Evolutionary conservation across 2,888 invertebrate species (phyloP), one percentile per base, ranked within the genome.

Genomic region (Hoplodrina blanda): DNA sequence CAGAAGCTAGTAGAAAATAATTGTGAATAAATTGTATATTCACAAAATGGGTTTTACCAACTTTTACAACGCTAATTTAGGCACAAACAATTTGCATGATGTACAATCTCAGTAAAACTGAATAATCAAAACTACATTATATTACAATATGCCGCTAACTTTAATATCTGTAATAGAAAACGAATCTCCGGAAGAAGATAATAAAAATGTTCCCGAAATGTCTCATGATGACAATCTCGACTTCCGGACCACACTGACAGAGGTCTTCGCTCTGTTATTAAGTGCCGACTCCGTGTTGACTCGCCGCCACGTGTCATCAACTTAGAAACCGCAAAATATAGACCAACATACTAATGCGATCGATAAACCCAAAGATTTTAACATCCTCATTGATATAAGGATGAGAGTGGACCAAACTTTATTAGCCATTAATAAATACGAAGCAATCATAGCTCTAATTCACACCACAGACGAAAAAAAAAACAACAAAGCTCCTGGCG

Each of bases 181-280:
- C 72, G 81, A 89, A 88, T 90, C 82, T 89, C 89, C 89, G 88
- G 89, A 87, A 84, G 85, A 84, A 84, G 74, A 88, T 80, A 91
- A 92, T 91, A 85, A 92, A 92, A 90, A 91, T 91, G 88, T 91
- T 87, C 78, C 81, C 85, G 86, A 89, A 91, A 85, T 87, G 86
- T 82, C 87, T 87, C 82, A 87, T 88, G 91, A 92, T 92, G 91
- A 92, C 93, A 92, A 91, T 89, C 81, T 87, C 60, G 81, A 95
- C 94, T 92, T 95, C 95, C 95, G 95, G 95, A 92, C 94, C 94
- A 93, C 94, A 94, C 94, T 87, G 86, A 80, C 85, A 81, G 89
- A 83, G 74, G 83, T 59, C 70, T 71, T 74, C 76, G 76, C 90
- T 85, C 89, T 91, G 86, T 93, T 87, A 91, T 93, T 93, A 92